Evolutionary conservation across 2,888 invertebrate genomes (phyloP), one percentile per base, ranked within the genome.

Genomic region (Clanis bilineata): DNA sequence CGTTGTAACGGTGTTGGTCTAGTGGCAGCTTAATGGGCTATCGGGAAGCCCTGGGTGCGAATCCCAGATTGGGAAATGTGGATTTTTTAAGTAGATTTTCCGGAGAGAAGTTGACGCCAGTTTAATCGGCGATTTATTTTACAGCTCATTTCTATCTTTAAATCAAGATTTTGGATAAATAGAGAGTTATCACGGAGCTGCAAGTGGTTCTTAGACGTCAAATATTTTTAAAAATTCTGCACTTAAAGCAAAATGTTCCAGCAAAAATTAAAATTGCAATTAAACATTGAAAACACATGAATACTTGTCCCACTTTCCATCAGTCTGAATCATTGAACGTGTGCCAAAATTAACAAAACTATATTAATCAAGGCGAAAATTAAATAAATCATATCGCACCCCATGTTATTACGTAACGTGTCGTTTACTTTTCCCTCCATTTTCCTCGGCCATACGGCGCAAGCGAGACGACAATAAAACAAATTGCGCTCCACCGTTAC

Each of bases 311-410:
- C 57, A 61, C 54, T 55, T 61, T 51, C 32, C 51, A 38, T 45
- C 38, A 56, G 22, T 65, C 58, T 43, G 60, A 64, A 71, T 69
- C 74, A 79, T 84, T 78, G 80, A 85, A 83, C 79, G 76, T 71
- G 77, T 72, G 79, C 85, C 82, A 85, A 82, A 78, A 77, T 82
- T 82, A 83, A 79, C 74, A 79, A 77, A 79, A 82, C 76, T 78
- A 71, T 82, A 81, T 71, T 76, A 80, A 84, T 76, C 69, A 76
- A 78, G 85, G 88, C 88, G 86, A 86, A 79, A 51, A 79, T 78
- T 69, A 77, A 82, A 88, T 90, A 89, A 88, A 89, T 90, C 86
- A 89, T 83, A 80, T 77, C 72, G 79, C 79, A 80, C 69, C 67
- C 64, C 72, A 66, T 64, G 70, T n/a, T 23, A 79, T 88, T 90